These are phyloP conservation scores for Carassius gibelio DNA, from an alignment of 2,113 vertebrate species.

Conservation along the genomic window DNA sequence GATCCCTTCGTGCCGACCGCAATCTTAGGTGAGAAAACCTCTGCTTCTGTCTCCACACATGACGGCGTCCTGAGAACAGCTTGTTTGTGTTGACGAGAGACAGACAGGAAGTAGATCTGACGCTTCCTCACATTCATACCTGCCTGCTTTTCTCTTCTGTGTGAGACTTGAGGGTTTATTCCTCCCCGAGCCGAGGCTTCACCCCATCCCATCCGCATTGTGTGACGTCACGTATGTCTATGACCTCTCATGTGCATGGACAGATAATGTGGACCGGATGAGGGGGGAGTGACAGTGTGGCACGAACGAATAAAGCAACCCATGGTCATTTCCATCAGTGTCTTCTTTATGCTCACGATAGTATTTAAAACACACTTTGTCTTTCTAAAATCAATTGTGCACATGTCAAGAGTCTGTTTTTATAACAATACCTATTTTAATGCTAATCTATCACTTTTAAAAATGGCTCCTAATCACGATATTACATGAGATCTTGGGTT, in stretches of 20 bases:
- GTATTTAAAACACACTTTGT: not conserved
- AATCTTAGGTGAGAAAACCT: constrained; percentile 94
- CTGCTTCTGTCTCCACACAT: constrained; percentile 50
- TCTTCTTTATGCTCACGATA: not conserved
- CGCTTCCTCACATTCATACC: constrained; percentile 76
- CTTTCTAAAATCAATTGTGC: not conserved
- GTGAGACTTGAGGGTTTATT: constrained; percentile 57
- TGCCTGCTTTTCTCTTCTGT: constrained; percentile 75
- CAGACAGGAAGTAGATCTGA: constrained; percentile 59
- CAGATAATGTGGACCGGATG: constrained; percentile 72
- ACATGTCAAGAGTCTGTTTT: not conserved
- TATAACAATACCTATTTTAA: not conserved
- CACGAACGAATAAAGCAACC: constrained; percentile 42
- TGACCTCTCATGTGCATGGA: constrained; percentile 81
- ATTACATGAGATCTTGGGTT: constrained; percentile 41
- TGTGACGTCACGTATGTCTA: constrained; percentile 76
- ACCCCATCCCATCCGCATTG: constrained; percentile 78
- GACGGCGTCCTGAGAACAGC: not conserved
- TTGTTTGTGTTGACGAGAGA: constrained; percentile 40
- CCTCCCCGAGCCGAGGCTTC: constrained; percentile 67
- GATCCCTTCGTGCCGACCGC: constrained; percentile 98
- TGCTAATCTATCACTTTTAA: not conserved
- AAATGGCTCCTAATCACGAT: not conserved
- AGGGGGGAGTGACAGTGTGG: constrained; percentile 61
- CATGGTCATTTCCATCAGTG: constrained; percentile 23